Evolutionary conservation across 2,113 vertebrate species (phyloP), one percentile per base, ranked within the genome.

Genomic region (Nothoprocta pentlandii): DNA sequence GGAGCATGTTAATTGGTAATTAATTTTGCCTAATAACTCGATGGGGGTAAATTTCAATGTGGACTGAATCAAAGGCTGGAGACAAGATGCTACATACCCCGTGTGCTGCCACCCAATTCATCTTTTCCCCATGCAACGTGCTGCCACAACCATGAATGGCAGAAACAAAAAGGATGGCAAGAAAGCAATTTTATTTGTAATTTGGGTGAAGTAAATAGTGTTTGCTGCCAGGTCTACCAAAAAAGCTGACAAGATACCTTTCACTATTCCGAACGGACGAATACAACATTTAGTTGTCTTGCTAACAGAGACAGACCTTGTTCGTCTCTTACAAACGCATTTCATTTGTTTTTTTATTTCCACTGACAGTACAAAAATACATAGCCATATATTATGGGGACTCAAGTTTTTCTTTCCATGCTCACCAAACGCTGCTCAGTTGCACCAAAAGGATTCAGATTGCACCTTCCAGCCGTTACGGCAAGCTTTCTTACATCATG

Each of bases 401-500:
- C 64, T 73, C 16, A 73, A 96, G 91, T 73, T 96, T 96, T 96
- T 94, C 96, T 96, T 96, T 97, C 93, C 91, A 71, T 36, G 83
- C 83, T 94, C 89, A 92, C 85, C 89, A 85, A 95, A 78, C 70
- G 83, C 76, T 75, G 42, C 47, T 96, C 83, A 89, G 89, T 80
- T 21, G 69, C 84, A 97, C 89, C 86, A 87, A 96, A 97, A 93
- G 95, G 97, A 95, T 96, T 97, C 89, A 97, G 97, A 97, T 97
- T 97, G 95, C 95, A 88, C 61, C 78, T 95, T 87, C 95, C 97
- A 96, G 89, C 87, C 81, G 4, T 97, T 97, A 76, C 77, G 96
- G 97, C 89, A 81, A 94, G 86, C 96, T 91, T 97, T 94, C 96
- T 98, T 98, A 98, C 98, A 97, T 98, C 98, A 98, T 99, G 94